A percentile compares a stretch with the other conserved stretches of the same genome.
Evolutionary conservation across 2,888 invertebrate species (phyloP).

Genomic region (Pammene fasciana): DNA sequence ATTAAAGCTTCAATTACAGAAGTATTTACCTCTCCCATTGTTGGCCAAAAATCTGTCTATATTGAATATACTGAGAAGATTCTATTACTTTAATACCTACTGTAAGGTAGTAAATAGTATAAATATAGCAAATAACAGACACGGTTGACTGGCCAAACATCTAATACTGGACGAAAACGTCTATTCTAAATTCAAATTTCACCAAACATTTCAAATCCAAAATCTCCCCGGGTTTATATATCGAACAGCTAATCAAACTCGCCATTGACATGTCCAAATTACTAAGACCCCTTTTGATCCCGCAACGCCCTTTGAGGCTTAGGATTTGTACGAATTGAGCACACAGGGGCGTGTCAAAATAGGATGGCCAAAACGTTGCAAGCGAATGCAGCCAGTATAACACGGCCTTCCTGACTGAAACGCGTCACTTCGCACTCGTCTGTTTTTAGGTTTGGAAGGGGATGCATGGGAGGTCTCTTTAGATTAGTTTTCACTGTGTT

Average conservation of each 20-base stretch:
- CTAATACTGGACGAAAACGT: background rate
- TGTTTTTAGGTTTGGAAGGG: slow-evolving; percentile 44
- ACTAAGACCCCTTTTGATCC: slow-evolving; percentile 45
- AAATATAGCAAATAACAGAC: background rate
- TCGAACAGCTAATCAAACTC: slow-evolving; percentile 64
- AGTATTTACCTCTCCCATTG: too few relatives aligned
- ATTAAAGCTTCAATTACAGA: too few relatives aligned
- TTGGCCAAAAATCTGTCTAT: too few relatives aligned
- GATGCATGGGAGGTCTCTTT: slow-evolving; percentile 50
- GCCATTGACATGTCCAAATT: slow-evolving; percentile 59
- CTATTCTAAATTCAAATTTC: slow-evolving; percentile 3
- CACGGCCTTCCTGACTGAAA: slow-evolving; percentile 51
- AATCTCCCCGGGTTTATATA: slow-evolving; percentile 71
- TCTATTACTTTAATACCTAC: too few relatives aligned
- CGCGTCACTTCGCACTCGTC: slow-evolving; percentile 45
- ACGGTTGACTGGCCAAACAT: background rate
- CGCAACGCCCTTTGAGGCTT: slow-evolving; percentile 48
- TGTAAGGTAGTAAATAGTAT: background rate
- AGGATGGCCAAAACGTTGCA: slow-evolving; percentile 60
- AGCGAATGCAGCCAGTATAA: slow-evolving; percentile 54
- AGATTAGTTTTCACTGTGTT: slow-evolving; percentile 61
- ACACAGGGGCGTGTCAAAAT: slow-evolving; percentile 50
- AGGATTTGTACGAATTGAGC: slow-evolving; percentile 48
- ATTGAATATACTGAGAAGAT: too few relatives aligned
- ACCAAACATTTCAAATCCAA: slow-evolving; percentile 50